phyloP scores from a whole-genome alignment of 53 echinoderm and acorn worm genomes.

The Arbacia lixula region DNA sequence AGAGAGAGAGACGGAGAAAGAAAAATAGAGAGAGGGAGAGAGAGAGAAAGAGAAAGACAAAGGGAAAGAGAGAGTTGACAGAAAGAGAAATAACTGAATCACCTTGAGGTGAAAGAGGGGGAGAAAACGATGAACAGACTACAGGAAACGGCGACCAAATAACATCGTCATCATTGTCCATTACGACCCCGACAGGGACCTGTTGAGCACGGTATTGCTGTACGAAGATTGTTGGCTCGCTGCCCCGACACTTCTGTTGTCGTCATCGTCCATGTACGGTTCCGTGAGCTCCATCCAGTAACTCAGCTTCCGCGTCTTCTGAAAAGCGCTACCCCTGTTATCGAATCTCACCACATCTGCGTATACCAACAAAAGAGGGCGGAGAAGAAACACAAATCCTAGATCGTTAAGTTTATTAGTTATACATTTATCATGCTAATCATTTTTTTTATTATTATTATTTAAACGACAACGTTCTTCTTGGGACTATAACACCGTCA shows the following conservation, averaged over 20 bases:
- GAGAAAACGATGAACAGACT: no score
- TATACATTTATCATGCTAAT: no score
- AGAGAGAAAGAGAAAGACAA: neutral
- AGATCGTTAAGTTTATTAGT: no score
- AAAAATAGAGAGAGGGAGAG: no score
- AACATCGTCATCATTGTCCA: neutral
- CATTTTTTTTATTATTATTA: no score
- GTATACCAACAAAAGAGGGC: neutral
- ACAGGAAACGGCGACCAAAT: no score
- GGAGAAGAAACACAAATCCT: no score
- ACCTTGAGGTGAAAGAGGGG: no score
- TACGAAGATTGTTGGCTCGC: neutral
- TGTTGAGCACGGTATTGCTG: neutral
- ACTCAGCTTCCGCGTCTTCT: conserved; percentile 18
- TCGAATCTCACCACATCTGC: conserved; percentile 32
- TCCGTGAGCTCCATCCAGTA: conserved; percentile 45
- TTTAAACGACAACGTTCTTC: no score
- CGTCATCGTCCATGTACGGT: neutral
- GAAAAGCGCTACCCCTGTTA: conserved; percentile 22
- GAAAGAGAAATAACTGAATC: neutral
- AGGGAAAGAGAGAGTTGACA: neutral
- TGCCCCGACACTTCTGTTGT: neutral
- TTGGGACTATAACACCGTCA: no score
- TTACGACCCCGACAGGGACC: neutral
- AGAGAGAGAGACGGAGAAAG: no score